Conservation (phyloP, 2,797 vertebrate species). For the Chelmon rostratus region DNA sequence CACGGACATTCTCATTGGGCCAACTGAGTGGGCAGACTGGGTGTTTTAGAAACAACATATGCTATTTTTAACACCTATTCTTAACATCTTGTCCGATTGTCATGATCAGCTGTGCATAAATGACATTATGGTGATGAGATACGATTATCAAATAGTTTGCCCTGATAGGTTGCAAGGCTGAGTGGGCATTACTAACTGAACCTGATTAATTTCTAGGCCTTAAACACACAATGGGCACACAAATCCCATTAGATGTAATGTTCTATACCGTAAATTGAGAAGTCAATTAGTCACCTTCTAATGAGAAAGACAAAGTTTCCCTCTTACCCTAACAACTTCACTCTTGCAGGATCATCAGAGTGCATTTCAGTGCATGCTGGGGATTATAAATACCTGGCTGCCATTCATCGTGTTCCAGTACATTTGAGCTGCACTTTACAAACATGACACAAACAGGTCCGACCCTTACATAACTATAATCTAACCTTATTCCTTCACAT, state of each 20-base stretch:
- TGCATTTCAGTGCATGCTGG: slow-evolving; percentile 7
- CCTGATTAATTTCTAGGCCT: slow-evolving; percentile 11
- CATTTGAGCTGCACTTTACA: slow-evolving; percentile 25
- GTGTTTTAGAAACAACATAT: not conserved
- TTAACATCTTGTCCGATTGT: not conserved
- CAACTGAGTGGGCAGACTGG: not conserved
- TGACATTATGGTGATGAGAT: too few relatives aligned
- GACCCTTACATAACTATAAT: slow-evolving; percentile 26
- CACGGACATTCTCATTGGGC: not conserved
- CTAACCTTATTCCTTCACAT: slow-evolving; percentile 25
- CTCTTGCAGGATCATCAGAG: slow-evolving; percentile 12
- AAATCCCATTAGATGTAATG: slow-evolving; percentile 42
- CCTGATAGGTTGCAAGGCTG: not conserved
- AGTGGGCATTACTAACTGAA: slow-evolving; percentile 2
- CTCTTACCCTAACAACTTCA: slow-evolving; percentile 17
- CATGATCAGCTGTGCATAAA: not conserved
- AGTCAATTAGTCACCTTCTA: slow-evolving; percentile 38
- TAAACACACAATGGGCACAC: slow-evolving; percentile 20
- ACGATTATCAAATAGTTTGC: not conserved
- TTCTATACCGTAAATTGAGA: slow-evolving; percentile 38
- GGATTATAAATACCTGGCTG: slow-evolving; percentile 7
- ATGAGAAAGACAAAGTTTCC: slow-evolving; percentile 30
- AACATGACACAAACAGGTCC: slow-evolving; percentile 23
- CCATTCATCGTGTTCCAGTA: slow-evolving; percentile 7
- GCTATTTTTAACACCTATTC: not conserved